These are phyloP conservation scores for Cyanoderma ruficeps DNA, from an alignment of 2,113 vertebrate species.

Conservation along the genomic window DNA sequence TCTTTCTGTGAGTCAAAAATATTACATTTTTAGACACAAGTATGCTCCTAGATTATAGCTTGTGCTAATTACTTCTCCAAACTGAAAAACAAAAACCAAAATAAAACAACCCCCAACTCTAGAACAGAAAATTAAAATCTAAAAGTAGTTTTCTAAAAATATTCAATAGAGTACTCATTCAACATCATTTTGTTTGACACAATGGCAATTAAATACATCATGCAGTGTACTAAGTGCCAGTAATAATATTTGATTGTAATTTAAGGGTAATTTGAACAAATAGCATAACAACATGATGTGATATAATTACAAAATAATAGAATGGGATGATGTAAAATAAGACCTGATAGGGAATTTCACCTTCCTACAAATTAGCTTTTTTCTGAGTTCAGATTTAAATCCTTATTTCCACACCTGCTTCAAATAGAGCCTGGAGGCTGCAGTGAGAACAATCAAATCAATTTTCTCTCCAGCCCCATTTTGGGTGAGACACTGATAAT, in stretches of 20 bases:
- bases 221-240: not conserved
- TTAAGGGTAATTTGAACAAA: conserved; percentile 60
- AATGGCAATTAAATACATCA: conserved; percentile 59
- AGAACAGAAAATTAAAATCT: conserved; percentile 26
- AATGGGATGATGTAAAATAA: not conserved
- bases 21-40: not conserved
- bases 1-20: not conserved
- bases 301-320: conserved; percentile 1
- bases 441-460: not conserved
- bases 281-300: not conserved
- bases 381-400: not conserved
- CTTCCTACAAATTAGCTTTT: not conserved
- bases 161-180: conserved; percentile 42
- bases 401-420: not conserved
- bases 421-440: not conserved
- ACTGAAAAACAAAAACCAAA: not conserved
- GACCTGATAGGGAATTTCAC: not conserved
- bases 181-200: conserved; percentile 55
- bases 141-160: conserved; percentile 51
- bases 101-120: not conserved
- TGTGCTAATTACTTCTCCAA: conserved; percentile 14
- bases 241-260: conserved; percentile 32
- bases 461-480: not conserved
- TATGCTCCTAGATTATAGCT: not conserved
- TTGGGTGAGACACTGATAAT: not conserved